Base-by-base conservation (phyloP, 35 echinoderm and acorn worm species). In the Hemicentrotus pulcherrimus region DNA sequence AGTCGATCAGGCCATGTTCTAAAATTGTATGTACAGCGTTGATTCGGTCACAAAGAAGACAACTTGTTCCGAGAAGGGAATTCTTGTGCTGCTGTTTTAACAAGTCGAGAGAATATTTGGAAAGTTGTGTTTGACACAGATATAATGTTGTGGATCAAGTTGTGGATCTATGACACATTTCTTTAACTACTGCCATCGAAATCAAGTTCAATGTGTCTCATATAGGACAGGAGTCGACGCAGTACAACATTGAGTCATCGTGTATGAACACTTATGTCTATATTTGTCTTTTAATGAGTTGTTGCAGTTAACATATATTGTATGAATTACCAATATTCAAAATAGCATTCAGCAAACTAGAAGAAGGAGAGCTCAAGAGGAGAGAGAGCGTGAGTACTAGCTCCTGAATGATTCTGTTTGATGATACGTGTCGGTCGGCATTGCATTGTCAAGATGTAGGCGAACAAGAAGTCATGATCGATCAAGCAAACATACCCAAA, bases 1-100 rank as follows among this genome's bases (percentile, higher is more conserved):
- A 47, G 88, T 33, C 11, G 91, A 93, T 93, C 91, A 93, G 45
- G 91, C 91, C 91, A 93, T 93, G n/a, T 47, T 93, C 91, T 93
- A 31, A 48, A 93, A 4, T 93, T 55, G 65, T 78, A 90, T 31
- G 13, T 28, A 14, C 9, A 45, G 88, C 88, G 9, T 33, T 90
- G 88, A 90, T 45, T 90, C 1, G 88, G 88, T 90, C 33, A 90
- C 88, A 10, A 28, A 78, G 52, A 78, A 78, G 24, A 32, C 14
- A 90, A 6, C 16, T 32, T 41, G 32, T 33, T 58, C 91, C 32
- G 28, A 47, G 91, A n/a, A 5, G 14, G 16, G 32, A 47, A 24
- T 47, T 46, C 46, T 31, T 24, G 24, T 31, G 91, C 91, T 31
- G 48, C 48, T 58, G 46, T 93, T 93, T 5, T n/a, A 22, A 18